phyloP scores from a whole-genome alignment of 2,797 vertebrate genomes.

The Acestrorhynchus altus region DNA sequence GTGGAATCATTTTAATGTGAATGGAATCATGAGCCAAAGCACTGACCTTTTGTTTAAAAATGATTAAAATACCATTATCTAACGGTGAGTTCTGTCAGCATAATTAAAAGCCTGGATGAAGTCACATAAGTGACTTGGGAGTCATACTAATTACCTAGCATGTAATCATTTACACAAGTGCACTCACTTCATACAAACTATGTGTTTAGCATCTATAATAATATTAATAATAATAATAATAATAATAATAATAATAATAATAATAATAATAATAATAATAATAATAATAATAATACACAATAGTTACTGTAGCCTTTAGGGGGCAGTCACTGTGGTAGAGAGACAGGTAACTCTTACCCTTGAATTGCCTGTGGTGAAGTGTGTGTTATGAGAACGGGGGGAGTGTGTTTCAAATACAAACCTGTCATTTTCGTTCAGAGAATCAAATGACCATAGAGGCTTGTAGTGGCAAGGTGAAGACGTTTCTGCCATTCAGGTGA shows the following conservation, averaged over 20 bases:
- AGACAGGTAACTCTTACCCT: not conserved
- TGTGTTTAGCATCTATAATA: slow-evolving; percentile 1
- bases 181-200: not conserved
- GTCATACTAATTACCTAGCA: not conserved
- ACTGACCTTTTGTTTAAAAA: not conserved
- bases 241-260: no score
- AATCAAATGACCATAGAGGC: not conserved
- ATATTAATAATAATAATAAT: no score
- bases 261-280: no score
- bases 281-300: no score
- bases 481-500: not conserved
- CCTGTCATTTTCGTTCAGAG: not conserved
- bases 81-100: not conserved
- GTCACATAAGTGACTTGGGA: not conserved
- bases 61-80: slow-evolving; percentile 16
- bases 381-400: not conserved
- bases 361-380: not conserved
- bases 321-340: not conserved
- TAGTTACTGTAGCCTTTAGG: slow-evolving; percentile 1
- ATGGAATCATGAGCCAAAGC: not conserved
- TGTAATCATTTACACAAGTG: slow-evolving; percentile 1
- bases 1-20: no score
- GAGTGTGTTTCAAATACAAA: not conserved
- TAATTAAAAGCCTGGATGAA: not conserved
- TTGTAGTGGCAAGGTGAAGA: not conserved